Percentiles rank a stretch among this genome's conserved stretches.
Conservation (phyloP, 2,888 invertebrate genomes). For the Amorpha juglandis region DNA sequence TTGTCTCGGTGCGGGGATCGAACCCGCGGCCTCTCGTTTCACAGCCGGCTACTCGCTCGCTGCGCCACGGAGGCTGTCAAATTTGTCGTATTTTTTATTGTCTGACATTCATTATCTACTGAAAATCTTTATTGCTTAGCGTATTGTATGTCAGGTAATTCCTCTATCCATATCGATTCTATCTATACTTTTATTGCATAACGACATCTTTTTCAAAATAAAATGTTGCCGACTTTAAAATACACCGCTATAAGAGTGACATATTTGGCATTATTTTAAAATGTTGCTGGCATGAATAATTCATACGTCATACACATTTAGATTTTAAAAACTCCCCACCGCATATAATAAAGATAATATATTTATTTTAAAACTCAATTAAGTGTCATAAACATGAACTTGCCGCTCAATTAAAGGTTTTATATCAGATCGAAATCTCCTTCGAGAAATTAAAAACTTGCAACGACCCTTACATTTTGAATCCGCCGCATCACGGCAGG, state of each 20-base stretch:
- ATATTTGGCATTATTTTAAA: not conserved
- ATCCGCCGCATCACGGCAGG: slow-evolving; percentile 34
- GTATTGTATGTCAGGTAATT: not conserved
- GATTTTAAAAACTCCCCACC: slow-evolving; percentile 28
- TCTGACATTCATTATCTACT: not conserved
- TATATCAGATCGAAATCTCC: slow-evolving; percentile 33
- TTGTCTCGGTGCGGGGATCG: no score
- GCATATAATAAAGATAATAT: slow-evolving; percentile 32
- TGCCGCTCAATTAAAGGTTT: slow-evolving; percentile 41
- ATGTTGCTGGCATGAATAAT: not conserved
- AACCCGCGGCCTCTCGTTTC: no score
- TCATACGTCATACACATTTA: not conserved
- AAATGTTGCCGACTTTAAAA: not conserved
- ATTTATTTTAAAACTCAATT: slow-evolving; percentile 36
- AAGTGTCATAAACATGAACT: slow-evolving; percentile 40
- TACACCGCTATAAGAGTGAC: not conserved
- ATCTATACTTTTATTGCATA: not conserved
- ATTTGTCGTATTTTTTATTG: not conserved
- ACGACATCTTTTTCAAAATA: not conserved
- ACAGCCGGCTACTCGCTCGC: no score
- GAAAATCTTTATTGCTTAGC: not conserved
- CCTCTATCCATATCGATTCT: not conserved
- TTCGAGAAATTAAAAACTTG: slow-evolving; percentile 34
- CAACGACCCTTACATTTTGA: slow-evolving; percentile 31
- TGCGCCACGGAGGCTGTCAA: no score